Evolutionary conservation across 2,888 invertebrate genomes (phyloP).

Genomic region (Torymus tubicola): DNA sequence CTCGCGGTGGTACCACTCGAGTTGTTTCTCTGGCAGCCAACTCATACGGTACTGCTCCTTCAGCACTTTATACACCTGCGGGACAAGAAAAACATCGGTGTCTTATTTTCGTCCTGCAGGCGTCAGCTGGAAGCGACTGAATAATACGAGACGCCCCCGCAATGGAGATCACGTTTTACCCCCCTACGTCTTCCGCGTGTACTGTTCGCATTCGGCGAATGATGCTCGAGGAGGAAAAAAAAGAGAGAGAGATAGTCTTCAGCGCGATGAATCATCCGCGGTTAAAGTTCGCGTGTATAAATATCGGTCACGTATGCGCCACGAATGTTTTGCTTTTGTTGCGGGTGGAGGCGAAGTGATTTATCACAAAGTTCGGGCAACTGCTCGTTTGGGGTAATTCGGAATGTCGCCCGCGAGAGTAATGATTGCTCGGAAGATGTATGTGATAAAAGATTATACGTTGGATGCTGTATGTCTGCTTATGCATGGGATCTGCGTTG

Average conservation of each 20-base stretch:
- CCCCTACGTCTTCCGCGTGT: conserved; percentile 54
- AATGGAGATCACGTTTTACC: not conserved
- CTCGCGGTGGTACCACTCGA: conserved; percentile 74
- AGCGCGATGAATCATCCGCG: not conserved
- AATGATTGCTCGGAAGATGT: conserved; percentile 3
- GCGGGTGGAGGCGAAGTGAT: not conserved
- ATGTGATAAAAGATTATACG: not conserved
- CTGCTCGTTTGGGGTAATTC: not conserved
- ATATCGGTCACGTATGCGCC: not conserved
- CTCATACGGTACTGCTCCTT: conserved; percentile 73
- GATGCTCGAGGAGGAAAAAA: too few relatives aligned
- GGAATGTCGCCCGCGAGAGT: not conserved
- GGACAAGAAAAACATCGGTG: conserved; percentile 28
- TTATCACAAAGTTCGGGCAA: conserved; percentile 2
- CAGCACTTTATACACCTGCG: conserved; percentile 73
- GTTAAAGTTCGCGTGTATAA: not conserved
- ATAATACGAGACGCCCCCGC: not conserved
- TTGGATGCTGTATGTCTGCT: not conserved
- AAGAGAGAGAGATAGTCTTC: not conserved
- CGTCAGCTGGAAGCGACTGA: too few relatives aligned
- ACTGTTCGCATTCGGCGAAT: conserved; percentile 36
- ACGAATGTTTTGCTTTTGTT: too few relatives aligned
- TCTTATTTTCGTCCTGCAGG: not conserved
- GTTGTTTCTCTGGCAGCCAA: conserved; percentile 76
- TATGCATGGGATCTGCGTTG: not conserved